Evolutionary conservation across 2,888 invertebrate genomes (phyloP).

Genomic region (Nomada lathburiana): DNA sequence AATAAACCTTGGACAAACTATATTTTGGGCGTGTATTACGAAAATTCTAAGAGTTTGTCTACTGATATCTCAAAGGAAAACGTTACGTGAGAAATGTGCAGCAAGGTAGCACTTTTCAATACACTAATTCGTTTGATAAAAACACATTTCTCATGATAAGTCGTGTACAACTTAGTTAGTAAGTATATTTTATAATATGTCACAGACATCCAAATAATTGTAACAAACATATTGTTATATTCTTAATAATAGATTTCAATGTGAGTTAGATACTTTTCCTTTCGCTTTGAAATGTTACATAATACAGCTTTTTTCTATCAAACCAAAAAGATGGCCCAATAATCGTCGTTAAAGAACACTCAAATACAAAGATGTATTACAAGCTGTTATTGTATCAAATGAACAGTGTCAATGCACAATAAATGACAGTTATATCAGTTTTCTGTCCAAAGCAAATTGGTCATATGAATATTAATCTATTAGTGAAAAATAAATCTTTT

Average conservation of each 20-base stretch:
- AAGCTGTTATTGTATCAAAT: constrained; percentile 40
- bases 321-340: constrained; percentile 48
- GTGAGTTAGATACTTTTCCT: constrained; percentile 35
- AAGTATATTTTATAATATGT: constrained; percentile 47
- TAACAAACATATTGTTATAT: constrained; percentile 39
- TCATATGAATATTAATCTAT: constrained; percentile 38
- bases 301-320: constrained; percentile 35
- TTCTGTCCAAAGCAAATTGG: constrained; percentile 41
- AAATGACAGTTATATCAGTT: constrained; percentile 27
- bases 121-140: constrained; percentile 11
- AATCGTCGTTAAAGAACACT: constrained; percentile 58
- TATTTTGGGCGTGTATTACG: constrained; percentile 7
- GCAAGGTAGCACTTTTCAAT: constrained; percentile 51
- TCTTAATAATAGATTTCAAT: constrained; percentile 46
- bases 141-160: constrained; percentile 54
- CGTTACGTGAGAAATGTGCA: constrained; percentile 53
- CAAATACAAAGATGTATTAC: constrained; percentile 38
- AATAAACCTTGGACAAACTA: constrained; percentile 20
- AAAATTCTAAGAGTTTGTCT: constrained; percentile 7
- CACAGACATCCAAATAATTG: constrained; percentile 41
- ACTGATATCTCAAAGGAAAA: constrained; percentile 58
- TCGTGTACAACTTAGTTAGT: constrained; percentile 51
- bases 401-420: constrained; percentile 29
- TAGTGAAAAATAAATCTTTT: constrained; percentile 59
- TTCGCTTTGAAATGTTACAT: constrained; percentile 48